Evolutionary conservation across 1,140 invertebrate genomes (phyloP), one percentile per base, ranked within the genome.

Genomic region (Archivesica marissinica): DNA sequence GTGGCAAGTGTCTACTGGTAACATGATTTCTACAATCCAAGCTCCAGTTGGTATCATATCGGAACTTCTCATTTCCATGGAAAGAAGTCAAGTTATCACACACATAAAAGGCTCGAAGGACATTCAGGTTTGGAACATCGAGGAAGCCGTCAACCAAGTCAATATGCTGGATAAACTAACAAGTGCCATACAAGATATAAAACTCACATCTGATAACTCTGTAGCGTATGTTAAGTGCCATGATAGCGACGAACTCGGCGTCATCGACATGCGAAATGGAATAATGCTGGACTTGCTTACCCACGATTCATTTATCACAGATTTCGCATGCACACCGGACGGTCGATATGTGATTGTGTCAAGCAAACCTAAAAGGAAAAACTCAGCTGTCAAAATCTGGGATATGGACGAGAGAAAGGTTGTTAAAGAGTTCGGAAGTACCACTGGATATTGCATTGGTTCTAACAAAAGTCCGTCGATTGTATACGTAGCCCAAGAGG

Each of bases 211-310:
- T 0, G 88, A 92, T 83, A 88, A 88, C 75, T 75, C 68, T 0
- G 78, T 89, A 17, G 89, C 89, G 2, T 92, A 90, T 78, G 90
- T 91, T 25, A 82, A 75, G 38, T 93, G 93, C 78, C 64, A 84
- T 3, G 50, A 89, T 44, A 93, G 93, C 81, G 93, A 94, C 68
- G 93, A 93, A 78, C 86, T 94, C 1, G 93, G 92, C 0, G 90
- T 94, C 28, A 90, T 93, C 50, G 91, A 93, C 74, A 92, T 94
- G 92, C 33, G 54, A 30, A 91, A 87, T 72, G 93, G 93, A 0
- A 47, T 84, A n/a, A 88, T 94, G 88, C 41, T 91, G 2, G 92
- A 93, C 78, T 88, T 94, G 11, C 83, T 93, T n/a, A 93, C 92
- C 0, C 93, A 94, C 75, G 92, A 92, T 54, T 87, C 82, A 35